phyloP scores from a whole-genome alignment of 2,888 invertebrate genomes.

The Limnephilus auricula region DNA sequence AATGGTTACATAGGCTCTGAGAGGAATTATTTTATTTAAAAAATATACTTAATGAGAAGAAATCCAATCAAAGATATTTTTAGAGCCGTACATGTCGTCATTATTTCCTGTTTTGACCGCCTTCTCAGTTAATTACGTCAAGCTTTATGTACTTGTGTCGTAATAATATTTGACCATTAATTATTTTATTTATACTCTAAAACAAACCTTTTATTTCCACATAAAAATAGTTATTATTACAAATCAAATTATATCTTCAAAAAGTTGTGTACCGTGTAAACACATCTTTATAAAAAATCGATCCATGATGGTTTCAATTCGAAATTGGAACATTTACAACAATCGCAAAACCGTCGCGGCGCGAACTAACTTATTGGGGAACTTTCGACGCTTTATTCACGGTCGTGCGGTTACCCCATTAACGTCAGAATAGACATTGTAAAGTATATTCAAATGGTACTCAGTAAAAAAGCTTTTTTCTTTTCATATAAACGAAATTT shows the following conservation, averaged over 20 bases:
- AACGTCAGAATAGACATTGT: constrained; percentile 20
- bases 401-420: constrained; percentile 36
- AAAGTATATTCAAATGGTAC: constrained; percentile 12
- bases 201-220: too few species aligned
- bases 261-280: not conserved
- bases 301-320: constrained; percentile 17
- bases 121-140: too few species aligned
- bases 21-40: too few species aligned
- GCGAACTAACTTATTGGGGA: constrained; percentile 22
- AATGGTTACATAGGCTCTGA: too few species aligned
- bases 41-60: too few species aligned
- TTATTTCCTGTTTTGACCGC: too few species aligned
- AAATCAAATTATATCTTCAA: not conserved
- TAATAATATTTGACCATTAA: too few species aligned
- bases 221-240: not conserved
- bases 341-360: not conserved
- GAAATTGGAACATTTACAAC: constrained; percentile 36
- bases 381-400: constrained; percentile 35
- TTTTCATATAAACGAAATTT: not conserved
- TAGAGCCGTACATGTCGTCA: too few species aligned
- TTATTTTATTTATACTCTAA: too few species aligned
- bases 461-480: not conserved
- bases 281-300: constrained; percentile 23
- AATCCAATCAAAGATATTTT: too few species aligned
- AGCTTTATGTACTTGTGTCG: too few species aligned